Evolutionary conservation across 2,888 invertebrate species (phyloP), one percentile per base, ranked within the genome.

Genomic region (Drosophila antonietae): DNA sequence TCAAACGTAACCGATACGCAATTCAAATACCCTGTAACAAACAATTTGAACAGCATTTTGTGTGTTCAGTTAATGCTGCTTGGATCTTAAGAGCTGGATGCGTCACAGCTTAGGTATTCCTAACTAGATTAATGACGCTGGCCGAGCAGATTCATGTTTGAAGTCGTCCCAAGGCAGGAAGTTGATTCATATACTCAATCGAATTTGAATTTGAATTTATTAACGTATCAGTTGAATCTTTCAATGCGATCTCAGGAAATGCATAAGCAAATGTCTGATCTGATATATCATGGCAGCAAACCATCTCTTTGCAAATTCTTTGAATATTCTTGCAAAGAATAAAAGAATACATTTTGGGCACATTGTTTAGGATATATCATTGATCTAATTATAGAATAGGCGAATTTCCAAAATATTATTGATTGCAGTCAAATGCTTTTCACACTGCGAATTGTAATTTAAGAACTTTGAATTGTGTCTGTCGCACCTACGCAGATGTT

Each of bases 401-500:
- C 28, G 28, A 47, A 49, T n/a, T 49, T n/a, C n/a, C 15, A 5
- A 14, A 53, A 20, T 15, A 23, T 37, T 37, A 37, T 53, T 23
- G 2, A 15, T 9, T 33, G 35, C 35, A 7, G 14, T 35, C 15
- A 37, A 35, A 52, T 20, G 18, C 12, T 44, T 44, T 35, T 51
- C 33, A 7, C 20, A 51, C 55, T 44, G 47, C 9, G 31, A 60
- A 39, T 47, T 63, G 46, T 31, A 18, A 52, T 2, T 37, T 51
- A 18, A n/a, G 28, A 9, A 28, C 14, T 8, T 15, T 15, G 52
- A 52, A 33, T 43, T 46, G 35, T 69, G 62, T 49, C 51, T 60
- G 73, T 77, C 75, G 78, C 67, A 72, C 73, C 75, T 78, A 52
- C 64, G 58, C 85, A 84, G 80, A 83, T 71, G 80, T 84, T 56